phyloP scores from a whole-genome alignment of 1,140 invertebrate genomes.

The Liolophura sinensis region DNA sequence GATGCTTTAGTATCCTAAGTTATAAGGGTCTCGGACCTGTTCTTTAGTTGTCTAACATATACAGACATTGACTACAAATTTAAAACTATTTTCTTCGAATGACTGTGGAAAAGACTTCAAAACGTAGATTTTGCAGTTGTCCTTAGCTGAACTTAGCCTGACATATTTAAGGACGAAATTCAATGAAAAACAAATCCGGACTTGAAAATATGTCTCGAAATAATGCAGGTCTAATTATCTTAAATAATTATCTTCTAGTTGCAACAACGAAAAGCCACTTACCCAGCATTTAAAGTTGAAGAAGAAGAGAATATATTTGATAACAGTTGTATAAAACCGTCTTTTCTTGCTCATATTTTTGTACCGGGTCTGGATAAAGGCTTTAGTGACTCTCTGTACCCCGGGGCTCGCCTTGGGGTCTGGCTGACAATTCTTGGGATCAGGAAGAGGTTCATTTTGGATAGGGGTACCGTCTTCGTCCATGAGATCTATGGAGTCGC shows the following conservation, averaged over 20 bases:
- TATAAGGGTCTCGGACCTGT: too few species aligned
- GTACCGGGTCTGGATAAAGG: too few species aligned
- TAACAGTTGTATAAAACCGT: conserved; percentile 13
- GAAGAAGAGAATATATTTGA: conserved; percentile 39
- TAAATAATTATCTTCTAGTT: neutral
- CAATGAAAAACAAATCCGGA: neutral
- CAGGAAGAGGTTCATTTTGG: neutral
- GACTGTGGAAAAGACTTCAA: too few species aligned
- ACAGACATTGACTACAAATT: too few species aligned
- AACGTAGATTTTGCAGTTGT: too few species aligned
- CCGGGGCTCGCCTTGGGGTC: neutral
- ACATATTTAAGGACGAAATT: too few species aligned
- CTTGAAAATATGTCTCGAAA: neutral
- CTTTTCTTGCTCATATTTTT: conserved; percentile 4
- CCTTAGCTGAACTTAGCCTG: too few species aligned
- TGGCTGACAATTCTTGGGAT: neutral
- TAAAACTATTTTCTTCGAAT: too few species aligned
- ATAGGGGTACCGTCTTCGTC: neutral
- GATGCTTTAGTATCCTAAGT: too few species aligned
- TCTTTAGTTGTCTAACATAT: too few species aligned
- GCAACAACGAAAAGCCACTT: conserved; percentile 13
- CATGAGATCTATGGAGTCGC: neutral
- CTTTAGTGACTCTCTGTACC: neutral
- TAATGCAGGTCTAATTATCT: neutral
- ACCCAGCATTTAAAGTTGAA: conserved; percentile 45